Evolutionary conservation across 2,888 invertebrate genomes (phyloP), one percentile per base, ranked within the genome.

Genomic region (Helicoverpa assulta): DNA sequence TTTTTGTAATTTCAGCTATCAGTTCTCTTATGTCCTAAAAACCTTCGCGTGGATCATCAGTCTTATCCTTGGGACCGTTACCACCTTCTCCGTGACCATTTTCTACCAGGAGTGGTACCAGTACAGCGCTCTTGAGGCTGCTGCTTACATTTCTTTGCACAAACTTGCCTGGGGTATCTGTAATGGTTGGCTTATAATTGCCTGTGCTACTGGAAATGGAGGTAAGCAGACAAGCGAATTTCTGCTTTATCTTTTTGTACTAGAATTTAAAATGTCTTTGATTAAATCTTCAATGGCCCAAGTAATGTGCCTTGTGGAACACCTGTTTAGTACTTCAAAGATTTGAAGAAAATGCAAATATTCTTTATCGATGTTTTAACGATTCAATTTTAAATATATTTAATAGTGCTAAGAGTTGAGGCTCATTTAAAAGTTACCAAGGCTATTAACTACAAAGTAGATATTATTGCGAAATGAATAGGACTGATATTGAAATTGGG

Each of bases 151-250:
- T 6, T 96, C 97, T 0, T 88, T 97, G 8, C 97, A 97, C 85
- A 96, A 97, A 82, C 91, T 97, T 5, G 96, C 97, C 0, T 98
- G 98, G 97, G 96, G 97, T 78, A 91, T 97, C 5, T 96, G 96
- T 0, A 96, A 97, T 56, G 97, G 97, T 4, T 98, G 98, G 97
- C 85, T 97, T 5, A 94, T 97, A 5, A 91, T 97, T 63, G 96
- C 97, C 0, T 97, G 97, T 81, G 97, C 97, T 16, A 97, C 97
- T 29, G 96, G 97, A 58, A 97, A 97, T 89, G 97, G 97, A 89
- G 97, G 97, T 96, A 88, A 91, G 84, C 43, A 47, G 5, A 47
- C 6, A 47, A 6, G 6, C 6, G n/a, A 47, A n/a, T 47, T 47
- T n/a, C n/a, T n/a, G 47, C 6, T 5, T 43, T 43, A 43, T 43